Evolutionary conservation across 2,888 invertebrate species (phyloP).

Genomic region (Oxyteleia sp.): DNA sequence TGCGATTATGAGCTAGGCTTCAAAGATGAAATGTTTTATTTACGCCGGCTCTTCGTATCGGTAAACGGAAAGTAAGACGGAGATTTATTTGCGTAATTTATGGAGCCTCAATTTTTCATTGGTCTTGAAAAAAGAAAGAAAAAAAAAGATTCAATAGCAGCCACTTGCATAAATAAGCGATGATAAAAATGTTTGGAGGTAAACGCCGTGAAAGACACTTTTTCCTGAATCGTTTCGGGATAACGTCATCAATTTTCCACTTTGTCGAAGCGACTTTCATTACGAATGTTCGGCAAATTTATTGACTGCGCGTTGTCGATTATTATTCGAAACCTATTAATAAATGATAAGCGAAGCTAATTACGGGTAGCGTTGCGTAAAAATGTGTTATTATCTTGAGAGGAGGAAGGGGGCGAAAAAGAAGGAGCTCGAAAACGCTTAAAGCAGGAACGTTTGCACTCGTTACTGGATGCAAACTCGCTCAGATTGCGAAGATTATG

Average conservation of each 20-base stretch:
- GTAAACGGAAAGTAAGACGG: slow-evolving; percentile 24
- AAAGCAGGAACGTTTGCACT: slow-evolving; percentile 77
- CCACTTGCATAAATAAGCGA: neutral
- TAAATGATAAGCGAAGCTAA: slow-evolving; percentile 35
- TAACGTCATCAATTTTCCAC: slow-evolving; percentile 5
- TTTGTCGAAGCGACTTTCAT: slow-evolving; percentile 23
- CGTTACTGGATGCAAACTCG: slow-evolving; percentile 68
- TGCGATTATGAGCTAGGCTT: slow-evolving; percentile 36
- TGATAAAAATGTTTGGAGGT: neutral
- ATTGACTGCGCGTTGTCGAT: slow-evolving; percentile 16
- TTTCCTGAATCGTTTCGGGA: neutral
- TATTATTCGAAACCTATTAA: slow-evolving; percentile 23
- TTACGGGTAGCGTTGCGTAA: slow-evolving; percentile 24
- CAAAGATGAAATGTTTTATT: slow-evolving; percentile 49
- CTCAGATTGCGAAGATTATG: slow-evolving; percentile 74
- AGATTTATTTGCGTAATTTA: slow-evolving; percentile 30
- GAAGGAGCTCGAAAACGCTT: slow-evolving; percentile 12
- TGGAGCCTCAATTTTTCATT: neutral
- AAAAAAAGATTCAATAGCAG: slow-evolving; percentile 3
- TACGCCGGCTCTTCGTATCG: slow-evolving; percentile 27
- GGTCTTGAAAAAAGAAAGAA: too few species aligned
- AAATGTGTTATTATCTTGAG: slow-evolving; percentile 20
- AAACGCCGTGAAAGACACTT: neutral
- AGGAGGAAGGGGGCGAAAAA: neutral
- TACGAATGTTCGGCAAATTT: slow-evolving; percentile 13